Percentiles rank a stretch among this genome's conserved stretches.
These are phyloP conservation scores for Aphelenchoides fujianensis DNA, from an alignment of 1,140 invertebrate genomes.

Conservation along the genomic window DNA sequence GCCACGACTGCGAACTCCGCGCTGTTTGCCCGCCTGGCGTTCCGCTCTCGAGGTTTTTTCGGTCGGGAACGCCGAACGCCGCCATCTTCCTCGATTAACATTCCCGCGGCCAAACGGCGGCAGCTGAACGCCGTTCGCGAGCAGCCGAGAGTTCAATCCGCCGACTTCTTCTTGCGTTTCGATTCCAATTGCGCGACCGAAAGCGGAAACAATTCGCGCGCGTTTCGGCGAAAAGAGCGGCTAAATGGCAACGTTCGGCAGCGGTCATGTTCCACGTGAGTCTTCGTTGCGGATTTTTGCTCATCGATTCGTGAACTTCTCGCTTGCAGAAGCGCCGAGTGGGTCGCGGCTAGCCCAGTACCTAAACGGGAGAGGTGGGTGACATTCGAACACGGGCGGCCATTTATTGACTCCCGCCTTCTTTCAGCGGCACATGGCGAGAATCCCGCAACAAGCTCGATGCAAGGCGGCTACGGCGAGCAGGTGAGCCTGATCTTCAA, in stretches of 20 bases:
- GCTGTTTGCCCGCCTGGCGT: not conserved
- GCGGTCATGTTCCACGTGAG: constrained; percentile 7
- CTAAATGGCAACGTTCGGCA: constrained; percentile 18
- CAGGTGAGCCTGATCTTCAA: too few species aligned
- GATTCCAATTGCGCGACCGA: too few species aligned
- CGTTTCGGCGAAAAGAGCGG: too few species aligned
- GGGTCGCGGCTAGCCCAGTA: constrained; percentile 13
- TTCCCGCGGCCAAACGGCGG: not conserved
- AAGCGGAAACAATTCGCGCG: too few species aligned
- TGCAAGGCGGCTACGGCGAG: not conserved
- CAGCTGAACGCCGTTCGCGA: not conserved
- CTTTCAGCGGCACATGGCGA: not conserved
- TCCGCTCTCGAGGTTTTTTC: not conserved
- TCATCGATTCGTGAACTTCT: not conserved
- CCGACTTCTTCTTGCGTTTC: too few species aligned
- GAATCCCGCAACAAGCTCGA: not conserved
- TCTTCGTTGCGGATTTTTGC: not conserved
- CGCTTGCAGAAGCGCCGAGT: constrained; percentile 11
- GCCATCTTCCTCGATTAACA: not conserved
- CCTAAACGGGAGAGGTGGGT: constrained; percentile 18
- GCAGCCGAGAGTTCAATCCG: too few species aligned
- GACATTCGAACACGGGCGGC: not conserved
- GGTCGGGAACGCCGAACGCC: not conserved
- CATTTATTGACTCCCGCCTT: too few species aligned
- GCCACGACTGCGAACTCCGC: not conserved